These are phyloP conservation scores for Rhinopomastus cyanomelas DNA, from an alignment of 2,113 vertebrate species.

Conservation along the genomic window DNA sequence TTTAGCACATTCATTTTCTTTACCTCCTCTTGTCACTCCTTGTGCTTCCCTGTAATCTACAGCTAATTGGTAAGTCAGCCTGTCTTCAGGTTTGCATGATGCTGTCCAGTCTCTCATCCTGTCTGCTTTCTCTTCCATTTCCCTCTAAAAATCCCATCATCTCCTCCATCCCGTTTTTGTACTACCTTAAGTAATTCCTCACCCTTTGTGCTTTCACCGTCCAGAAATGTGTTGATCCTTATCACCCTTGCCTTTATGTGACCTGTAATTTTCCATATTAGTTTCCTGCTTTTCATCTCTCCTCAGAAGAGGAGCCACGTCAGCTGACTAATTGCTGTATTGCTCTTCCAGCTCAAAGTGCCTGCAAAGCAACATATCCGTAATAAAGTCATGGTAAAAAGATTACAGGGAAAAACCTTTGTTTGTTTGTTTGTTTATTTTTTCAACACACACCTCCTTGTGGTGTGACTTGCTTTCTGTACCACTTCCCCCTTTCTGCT, in stretches of 20 bases:
- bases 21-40: background rate
- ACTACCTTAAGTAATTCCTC: background rate
- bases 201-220: background rate
- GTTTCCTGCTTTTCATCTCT: background rate
- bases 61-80: background rate
- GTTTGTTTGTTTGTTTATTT: background rate
- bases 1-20: background rate
- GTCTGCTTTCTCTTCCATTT: background rate
- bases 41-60: background rate
- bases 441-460: background rate
- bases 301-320: background rate
- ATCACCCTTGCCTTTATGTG: background rate
- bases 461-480: background rate
- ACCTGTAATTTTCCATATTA: constrained; percentile 20
- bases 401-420: background rate
- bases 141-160: background rate
- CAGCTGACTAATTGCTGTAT: background rate
- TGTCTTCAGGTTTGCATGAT: background rate
- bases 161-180: background rate
- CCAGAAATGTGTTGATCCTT: background rate
- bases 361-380: background rate
- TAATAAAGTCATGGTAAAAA: background rate
- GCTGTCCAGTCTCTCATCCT: background rate
- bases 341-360: background rate
- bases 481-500: background rate